phyloP scores from a whole-genome alignment of 2,888 invertebrate species.

The Acanthopleura granulata region DNA sequence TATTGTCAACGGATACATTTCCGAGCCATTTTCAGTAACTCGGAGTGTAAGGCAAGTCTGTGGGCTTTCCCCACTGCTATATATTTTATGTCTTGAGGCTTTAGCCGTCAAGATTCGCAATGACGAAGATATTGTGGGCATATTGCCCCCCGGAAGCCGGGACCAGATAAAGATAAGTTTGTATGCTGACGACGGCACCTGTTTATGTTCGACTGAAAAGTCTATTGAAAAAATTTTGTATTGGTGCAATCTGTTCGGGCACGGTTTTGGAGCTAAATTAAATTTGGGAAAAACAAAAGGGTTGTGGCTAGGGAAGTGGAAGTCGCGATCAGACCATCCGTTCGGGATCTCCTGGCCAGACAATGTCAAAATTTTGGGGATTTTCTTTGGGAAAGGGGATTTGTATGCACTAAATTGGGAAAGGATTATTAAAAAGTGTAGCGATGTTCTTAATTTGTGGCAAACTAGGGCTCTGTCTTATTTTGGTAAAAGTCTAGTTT shows the following conservation, averaged over 20 bases:
- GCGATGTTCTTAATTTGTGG: conserved; percentile 16
- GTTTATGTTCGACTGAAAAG: conserved; percentile 21
- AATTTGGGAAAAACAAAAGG: conserved; percentile 29
- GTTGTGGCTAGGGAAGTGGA: conserved; percentile 36
- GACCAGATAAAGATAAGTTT: conserved; percentile 20
- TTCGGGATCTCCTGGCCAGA: conserved; percentile 31
- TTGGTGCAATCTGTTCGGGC: not conserved
- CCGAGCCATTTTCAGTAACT: conserved; percentile 17
- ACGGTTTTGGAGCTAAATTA: not conserved
- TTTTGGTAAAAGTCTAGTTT: conserved; percentile 15
- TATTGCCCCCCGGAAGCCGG: conserved; percentile 24
- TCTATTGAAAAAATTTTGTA: conserved; percentile 15
- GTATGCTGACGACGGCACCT: conserved; percentile 26
- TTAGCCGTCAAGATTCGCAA: conserved; percentile 17
- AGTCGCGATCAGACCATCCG: conserved; percentile 33
- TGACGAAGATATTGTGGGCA: conserved; percentile 24
- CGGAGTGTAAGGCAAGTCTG: conserved; percentile 26
- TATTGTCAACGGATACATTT: conserved; percentile 19
- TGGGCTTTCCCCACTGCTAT: conserved; percentile 19
- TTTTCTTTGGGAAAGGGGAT: conserved; percentile 15
- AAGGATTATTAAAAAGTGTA: conserved; percentile 9
- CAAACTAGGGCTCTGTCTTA: conserved; percentile 3
- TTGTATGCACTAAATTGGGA: not conserved
- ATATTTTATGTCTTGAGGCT: conserved; percentile 24
- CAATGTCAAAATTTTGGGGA: conserved; percentile 1